Evolutionary conservation across 2,888 invertebrate species (phyloP).

Genomic region (Axea sp.): DNA sequence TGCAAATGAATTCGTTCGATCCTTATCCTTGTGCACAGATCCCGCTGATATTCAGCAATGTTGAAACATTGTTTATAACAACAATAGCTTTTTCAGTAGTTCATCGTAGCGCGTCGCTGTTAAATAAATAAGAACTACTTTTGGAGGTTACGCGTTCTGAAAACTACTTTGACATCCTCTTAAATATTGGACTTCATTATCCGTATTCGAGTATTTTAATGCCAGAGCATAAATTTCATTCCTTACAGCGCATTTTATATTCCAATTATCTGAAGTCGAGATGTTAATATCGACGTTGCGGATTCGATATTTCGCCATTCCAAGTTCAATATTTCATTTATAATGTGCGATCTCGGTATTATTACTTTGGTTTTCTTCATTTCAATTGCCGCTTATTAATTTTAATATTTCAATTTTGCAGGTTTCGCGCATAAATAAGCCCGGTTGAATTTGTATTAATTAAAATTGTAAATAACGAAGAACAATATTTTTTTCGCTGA

Average conservation of each 20-base stretch:
- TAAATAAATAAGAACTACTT: too few relatives aligned
- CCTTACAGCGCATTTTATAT: slow-evolving; percentile 44
- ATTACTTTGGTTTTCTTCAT: slow-evolving; percentile 36
- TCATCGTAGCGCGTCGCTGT: too few relatives aligned
- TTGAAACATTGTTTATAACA: too few relatives aligned
- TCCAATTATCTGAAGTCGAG: slow-evolving; percentile 44
- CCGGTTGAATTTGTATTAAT: slow-evolving; percentile 18
- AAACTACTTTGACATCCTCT: too few relatives aligned
- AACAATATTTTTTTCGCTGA: not conserved
- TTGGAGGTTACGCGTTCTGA: too few relatives aligned
- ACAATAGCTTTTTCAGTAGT: too few relatives aligned
- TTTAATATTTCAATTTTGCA: slow-evolving; percentile 54
- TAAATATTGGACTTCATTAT: slow-evolving; percentile 45
- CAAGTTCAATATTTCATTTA: slow-evolving; percentile 39
- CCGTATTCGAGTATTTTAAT: slow-evolving; percentile 38
- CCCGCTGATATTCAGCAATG: too few relatives aligned
- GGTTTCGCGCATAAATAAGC: slow-evolving; percentile 27
- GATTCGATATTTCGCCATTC: slow-evolving; percentile 44
- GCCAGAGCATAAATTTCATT: slow-evolving; percentile 30
- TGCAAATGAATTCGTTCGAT: too few relatives aligned
- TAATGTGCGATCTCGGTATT: slow-evolving; percentile 25
- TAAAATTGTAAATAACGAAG: slow-evolving; percentile 27
- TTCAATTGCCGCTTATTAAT: slow-evolving; percentile 49
- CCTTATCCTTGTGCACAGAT: too few relatives aligned
- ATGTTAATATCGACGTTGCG: slow-evolving; percentile 49